These are phyloP conservation scores for Euclidia mi DNA, from an alignment of 2,888 invertebrate species.

Conservation along the genomic window DNA sequence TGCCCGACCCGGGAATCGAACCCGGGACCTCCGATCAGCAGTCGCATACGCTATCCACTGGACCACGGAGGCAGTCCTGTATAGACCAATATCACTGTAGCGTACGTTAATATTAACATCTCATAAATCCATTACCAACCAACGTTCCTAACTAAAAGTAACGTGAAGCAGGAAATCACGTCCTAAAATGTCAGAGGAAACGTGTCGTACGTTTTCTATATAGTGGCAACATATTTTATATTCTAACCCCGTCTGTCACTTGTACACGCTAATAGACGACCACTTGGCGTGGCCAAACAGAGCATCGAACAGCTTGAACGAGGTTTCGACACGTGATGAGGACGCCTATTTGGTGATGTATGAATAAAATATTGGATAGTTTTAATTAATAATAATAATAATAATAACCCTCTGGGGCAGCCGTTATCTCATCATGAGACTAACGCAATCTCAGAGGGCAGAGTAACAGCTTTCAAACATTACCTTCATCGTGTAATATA, in stretches of 20 bases:
- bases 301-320: background rate
- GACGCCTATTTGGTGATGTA: background rate
- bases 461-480: no score
- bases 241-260: slow-evolving; percentile 69
- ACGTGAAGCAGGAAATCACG: slow-evolving; percentile 78
- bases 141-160: slow-evolving; percentile 43
- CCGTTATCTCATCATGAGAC: no score
- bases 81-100: no score
- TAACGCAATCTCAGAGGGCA: no score
- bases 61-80: no score
- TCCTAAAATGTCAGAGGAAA: slow-evolving; percentile 81
- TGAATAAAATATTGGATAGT: slow-evolving; percentile 3
- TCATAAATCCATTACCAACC: background rate
- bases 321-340: slow-evolving; percentile 8
- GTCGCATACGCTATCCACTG: no score
- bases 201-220: slow-evolving; percentile 66
- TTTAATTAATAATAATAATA: no score
- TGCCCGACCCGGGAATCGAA: no score
- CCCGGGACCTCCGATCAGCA: no score
- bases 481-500: no score
- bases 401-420: no score
- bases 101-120: background rate
- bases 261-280: slow-evolving; percentile 47
- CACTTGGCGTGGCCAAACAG: slow-evolving; percentile 8
- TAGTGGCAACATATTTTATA: slow-evolving; percentile 71